Evolutionary conservation across 2,888 invertebrate species (phyloP).

Genomic region (Aporophyla lueneburgensis): DNA sequence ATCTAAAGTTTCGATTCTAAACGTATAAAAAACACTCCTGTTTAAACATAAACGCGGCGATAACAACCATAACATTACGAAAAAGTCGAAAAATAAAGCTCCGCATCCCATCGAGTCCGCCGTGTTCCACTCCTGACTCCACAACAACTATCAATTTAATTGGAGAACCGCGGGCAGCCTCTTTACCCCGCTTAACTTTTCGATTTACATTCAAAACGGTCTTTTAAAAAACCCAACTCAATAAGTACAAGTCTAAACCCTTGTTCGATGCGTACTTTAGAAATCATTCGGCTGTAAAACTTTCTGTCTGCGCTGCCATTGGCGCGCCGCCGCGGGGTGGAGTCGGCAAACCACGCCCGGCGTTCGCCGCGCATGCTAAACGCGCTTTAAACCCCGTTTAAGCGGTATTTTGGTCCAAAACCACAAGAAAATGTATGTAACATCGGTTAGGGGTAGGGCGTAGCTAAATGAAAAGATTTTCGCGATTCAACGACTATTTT

Average conservation of each 20-base stretch:
- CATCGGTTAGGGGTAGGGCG: constrained; percentile 88
- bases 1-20: background rate
- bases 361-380: constrained; percentile 87
- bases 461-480: constrained; percentile 89
- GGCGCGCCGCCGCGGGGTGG: constrained; percentile 77
- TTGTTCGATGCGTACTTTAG: constrained; percentile 85
- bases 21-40: background rate
- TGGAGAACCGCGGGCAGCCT: constrained; percentile 86
- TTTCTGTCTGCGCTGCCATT: constrained; percentile 76
- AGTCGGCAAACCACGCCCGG: constrained; percentile 78
- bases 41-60: background rate
- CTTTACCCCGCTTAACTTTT: constrained; percentile 90
- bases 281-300: constrained; percentile 83
- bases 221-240: constrained; percentile 89
- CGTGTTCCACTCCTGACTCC: constrained; percentile 68
- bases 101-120: constrained; percentile 32
- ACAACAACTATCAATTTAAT: constrained; percentile 88
- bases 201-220: constrained; percentile 91
- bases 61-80: constrained; percentile 19
- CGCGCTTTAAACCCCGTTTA: constrained; percentile 89
- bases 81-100: constrained; percentile 27
- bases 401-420: constrained; percentile 90
- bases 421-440: constrained; percentile 90
- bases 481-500: constrained; percentile 84
- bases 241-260: constrained; percentile 86